Conservation (phyloP, 2,888 invertebrate species). For the Cosmia pyralina region DNA sequence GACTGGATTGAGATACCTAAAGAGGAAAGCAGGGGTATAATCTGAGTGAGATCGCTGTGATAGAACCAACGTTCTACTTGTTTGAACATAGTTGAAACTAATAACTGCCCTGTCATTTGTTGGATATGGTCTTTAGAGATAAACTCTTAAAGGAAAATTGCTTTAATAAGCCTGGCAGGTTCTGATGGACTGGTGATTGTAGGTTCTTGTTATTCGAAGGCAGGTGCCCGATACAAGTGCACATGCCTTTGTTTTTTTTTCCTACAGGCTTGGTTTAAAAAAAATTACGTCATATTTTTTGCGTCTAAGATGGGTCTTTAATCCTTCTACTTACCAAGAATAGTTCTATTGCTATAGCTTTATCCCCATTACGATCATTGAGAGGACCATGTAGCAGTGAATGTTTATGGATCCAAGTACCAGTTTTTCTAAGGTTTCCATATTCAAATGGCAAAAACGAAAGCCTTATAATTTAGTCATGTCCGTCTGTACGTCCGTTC, state of each 20-base stretch:
- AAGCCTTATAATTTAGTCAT: not conserved
- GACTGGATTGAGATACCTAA: constrained; percentile 39
- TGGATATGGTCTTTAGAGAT: constrained; percentile 43
- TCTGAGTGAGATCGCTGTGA: constrained; percentile 18
- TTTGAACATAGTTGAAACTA: not conserved
- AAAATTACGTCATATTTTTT: not conserved
- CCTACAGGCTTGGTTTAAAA: not conserved
- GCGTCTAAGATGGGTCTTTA: not conserved
- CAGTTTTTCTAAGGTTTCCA: not conserved
- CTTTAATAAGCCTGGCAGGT: constrained; percentile 22
- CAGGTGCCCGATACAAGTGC: not conserved
- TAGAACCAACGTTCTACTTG: constrained; percentile 22
- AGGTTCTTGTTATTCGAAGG: not conserved
- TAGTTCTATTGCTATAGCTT: no score
- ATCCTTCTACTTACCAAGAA: not conserved
- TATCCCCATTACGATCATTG: not conserved
- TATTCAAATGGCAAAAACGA: not conserved
- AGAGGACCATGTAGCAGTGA: not conserved
- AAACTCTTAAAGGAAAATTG: constrained; percentile 47
- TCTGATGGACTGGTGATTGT: constrained; percentile 8
- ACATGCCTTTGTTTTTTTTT: not conserved
- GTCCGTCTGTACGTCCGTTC: rapidly evolving
- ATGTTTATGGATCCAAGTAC: not conserved
- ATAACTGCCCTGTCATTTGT: constrained; percentile 8
- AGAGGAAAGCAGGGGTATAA: constrained; percentile 6